Evolutionary conservation across 2,113 vertebrate species (phyloP).

Genomic region (Indicator maculatus): DNA sequence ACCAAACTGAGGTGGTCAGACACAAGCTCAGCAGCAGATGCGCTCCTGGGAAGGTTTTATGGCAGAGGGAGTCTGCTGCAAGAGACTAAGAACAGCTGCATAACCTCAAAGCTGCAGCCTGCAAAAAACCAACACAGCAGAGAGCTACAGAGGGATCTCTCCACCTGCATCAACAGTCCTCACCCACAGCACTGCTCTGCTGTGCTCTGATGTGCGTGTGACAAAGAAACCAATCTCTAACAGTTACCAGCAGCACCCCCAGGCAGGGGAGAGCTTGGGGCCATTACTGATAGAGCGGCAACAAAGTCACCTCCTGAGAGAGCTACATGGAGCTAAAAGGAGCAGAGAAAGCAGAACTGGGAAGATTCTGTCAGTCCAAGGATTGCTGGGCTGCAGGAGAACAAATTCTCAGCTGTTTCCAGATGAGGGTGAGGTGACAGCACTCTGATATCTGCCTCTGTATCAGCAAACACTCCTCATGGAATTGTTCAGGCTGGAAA

Average conservation of each 20-base stretch:
- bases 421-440: neutral
- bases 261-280: neutral
- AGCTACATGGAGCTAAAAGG: neutral
- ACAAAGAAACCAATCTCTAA: neutral
- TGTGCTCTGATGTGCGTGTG: neutral
- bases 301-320: neutral
- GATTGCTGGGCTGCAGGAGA: neutral
- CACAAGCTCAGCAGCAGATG: neutral
- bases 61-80: neutral
- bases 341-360: accelerated
- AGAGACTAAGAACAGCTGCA: neutral
- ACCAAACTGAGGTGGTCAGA: neutral
- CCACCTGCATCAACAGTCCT: neutral
- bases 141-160: neutral
- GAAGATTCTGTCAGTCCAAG: neutral
- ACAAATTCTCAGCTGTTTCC: neutral
- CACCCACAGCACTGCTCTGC: neutral
- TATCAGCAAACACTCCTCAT: neutral
- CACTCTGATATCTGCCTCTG: neutral
- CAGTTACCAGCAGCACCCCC: neutral
- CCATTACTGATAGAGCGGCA: neutral
- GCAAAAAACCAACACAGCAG: accelerated
- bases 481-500: no score
- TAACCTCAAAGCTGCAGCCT: neutral
- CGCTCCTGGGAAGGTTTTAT: neutral